Evolutionary conservation across 2,797 vertebrate species (phyloP), one percentile per base, ranked within the genome.

Genomic region (Artibeus jamaicensis): DNA sequence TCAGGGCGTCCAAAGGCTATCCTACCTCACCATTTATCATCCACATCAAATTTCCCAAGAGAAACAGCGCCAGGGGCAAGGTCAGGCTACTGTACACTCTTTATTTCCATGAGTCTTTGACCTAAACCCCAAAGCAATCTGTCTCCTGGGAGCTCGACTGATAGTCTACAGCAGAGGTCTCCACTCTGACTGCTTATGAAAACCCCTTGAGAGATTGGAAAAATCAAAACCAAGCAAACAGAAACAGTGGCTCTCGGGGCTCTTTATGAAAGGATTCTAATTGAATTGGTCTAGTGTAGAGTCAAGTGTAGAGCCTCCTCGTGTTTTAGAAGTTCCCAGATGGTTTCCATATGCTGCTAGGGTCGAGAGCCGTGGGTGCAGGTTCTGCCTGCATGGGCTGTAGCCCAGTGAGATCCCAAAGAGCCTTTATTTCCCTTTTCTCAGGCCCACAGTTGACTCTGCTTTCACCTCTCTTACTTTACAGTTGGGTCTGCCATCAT

Each of bases 121-220:
- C 57, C n/a, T 18, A 48, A 53, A 22, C 5, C 10, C 24, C 14
- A 32, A 6, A 3, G 12, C 10, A 4, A 8, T 50, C 0, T 3
- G 8, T 65, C 42, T 39, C 32, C 21, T 29, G 3, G 2, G 71
- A 71, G 37, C n/a, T 22, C 16, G 21, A 12, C 16, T 24, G 42
- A 3, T n/a, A 19, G 24, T 71, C 1, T 2, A n/a, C 9, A 39
- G 9, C 44, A 44, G 22, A 71, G 24, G 10, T 5, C 32, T 48
- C 50, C 6, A 6, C 19, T 53, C 53, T n/a, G 29, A 2, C n/a
- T 71, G 1, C 59, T 81, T 16, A 3, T 42, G 21, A 59, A 6
- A 71, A 81, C 71, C 39, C 73, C 18, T n/a, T 79, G 32, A 53
- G 19, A 62, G 15, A 86, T 22, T 29, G 55, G 70, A n/a, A 44